phyloP scores from a whole-genome alignment of 2,888 invertebrate species.

The Aporophyla lueneburgensis region DNA sequence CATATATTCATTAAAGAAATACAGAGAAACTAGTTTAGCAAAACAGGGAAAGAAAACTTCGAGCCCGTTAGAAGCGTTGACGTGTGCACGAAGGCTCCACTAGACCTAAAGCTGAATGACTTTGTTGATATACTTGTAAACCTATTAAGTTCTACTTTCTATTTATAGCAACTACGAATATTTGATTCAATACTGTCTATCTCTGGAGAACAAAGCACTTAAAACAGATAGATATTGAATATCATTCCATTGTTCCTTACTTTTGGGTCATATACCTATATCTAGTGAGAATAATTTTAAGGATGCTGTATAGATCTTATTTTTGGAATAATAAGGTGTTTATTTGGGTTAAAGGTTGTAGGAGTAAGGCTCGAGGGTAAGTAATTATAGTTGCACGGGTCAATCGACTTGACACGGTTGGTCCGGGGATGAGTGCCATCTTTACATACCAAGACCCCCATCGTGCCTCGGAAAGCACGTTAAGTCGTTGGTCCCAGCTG shows the following conservation, averaged over 20 bases:
- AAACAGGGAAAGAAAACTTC: constrained; percentile 59
- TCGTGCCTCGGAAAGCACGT: too few relatives aligned
- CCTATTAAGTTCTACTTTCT: constrained; percentile 30
- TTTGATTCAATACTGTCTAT: constrained; percentile 11
- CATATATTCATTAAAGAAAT: constrained; percentile 44
- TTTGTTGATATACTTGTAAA: constrained; percentile 59
- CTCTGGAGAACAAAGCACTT: constrained; percentile 16
- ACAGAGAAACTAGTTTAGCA: constrained; percentile 57
- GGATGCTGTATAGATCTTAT: constrained; percentile 8
- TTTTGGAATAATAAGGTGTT: not conserved
- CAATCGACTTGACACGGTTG: too few relatives aligned
- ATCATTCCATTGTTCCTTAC: constrained; percentile 36
- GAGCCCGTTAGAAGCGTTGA: constrained; percentile 55
- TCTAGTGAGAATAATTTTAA: not conserved
- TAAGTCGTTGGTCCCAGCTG: too few relatives aligned
- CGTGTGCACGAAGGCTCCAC: constrained; percentile 66
- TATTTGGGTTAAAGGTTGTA: not conserved
- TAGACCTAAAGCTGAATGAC: constrained; percentile 66
- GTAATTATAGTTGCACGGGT: too few relatives aligned
- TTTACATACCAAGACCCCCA: too few relatives aligned
- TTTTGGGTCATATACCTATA: not conserved
- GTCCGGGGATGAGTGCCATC: too few relatives aligned
- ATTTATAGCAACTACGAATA: constrained; percentile 31
- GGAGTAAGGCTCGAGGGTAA: not conserved
- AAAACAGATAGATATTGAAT: constrained; percentile 29